phyloP scores from a whole-genome alignment of 2,113 vertebrate species.

The Hippolais icterina region DNA sequence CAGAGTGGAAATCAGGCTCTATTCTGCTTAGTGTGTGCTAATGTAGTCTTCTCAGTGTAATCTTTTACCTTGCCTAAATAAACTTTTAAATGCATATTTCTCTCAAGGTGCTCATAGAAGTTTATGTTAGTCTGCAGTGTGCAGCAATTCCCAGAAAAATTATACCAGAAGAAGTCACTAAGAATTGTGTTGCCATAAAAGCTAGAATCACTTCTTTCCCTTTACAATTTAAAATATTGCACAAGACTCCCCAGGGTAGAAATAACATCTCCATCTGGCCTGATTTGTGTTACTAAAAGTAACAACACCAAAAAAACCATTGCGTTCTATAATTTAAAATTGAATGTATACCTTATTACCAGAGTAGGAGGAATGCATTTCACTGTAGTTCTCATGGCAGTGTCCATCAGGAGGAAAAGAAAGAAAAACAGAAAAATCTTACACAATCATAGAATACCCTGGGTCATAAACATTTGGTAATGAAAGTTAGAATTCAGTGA shows the following conservation, averaged over 20 bases:
- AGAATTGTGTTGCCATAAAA: constrained; percentile 51
- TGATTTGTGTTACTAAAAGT: constrained; percentile 19
- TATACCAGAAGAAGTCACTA: constrained; percentile 24
- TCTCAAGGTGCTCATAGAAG: constrained; percentile 50
- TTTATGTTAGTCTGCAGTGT: constrained; percentile 8
- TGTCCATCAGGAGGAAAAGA: not conserved
- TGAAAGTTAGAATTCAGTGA: not conserved
- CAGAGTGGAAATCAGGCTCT: not conserved
- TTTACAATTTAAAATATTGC: constrained; percentile 25
- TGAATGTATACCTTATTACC: not conserved
- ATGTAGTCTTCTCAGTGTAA: not conserved
- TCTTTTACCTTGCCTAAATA: constrained; percentile 37
- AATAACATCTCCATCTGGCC: constrained; percentile 12
- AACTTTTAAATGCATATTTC: constrained; percentile 35
- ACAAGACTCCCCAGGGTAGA: constrained; percentile 5
- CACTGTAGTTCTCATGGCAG: not conserved
- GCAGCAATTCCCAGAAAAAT: constrained; percentile 47
- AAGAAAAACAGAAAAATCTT: not conserved
- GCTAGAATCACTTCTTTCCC: constrained; percentile 21
- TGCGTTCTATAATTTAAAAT: not conserved
- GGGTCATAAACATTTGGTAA: not conserved
- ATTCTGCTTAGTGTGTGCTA: not conserved
- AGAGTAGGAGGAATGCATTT: not conserved
- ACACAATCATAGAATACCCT: not conserved
- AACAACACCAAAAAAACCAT: not conserved